Percentiles rank a stretch among this genome's conserved stretches.
These are phyloP conservation scores for Rotaria magnacalcarata DNA, from an alignment of 2,888 invertebrate species.

Conservation along the genomic window DNA sequence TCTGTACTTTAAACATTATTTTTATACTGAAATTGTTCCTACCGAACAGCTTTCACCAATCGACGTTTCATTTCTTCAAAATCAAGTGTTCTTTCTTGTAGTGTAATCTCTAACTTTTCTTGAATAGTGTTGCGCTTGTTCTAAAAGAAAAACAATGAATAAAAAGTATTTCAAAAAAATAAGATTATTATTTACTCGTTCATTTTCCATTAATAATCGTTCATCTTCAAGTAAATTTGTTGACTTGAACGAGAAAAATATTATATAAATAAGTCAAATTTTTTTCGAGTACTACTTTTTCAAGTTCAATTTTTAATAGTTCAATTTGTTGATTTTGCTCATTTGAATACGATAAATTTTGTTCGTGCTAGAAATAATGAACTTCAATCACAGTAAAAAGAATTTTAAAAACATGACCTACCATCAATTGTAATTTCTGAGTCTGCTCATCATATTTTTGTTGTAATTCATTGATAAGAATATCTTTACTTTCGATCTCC, in stretches of 20 bases:
- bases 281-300: background rate
- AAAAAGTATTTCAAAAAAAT: background rate
- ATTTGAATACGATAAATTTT: background rate
- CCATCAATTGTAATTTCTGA: background rate
- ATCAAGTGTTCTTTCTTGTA: conserved; percentile 17
- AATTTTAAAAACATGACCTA: background rate
- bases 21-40: too few species aligned
- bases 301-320: background rate
- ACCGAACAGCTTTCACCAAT: conserved; percentile 3
- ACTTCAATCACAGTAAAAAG: background rate
- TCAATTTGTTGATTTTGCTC: background rate
- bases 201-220: background rate
- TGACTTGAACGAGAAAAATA: background rate
- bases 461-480: background rate
- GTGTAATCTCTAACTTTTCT: background rate
- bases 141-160: background rate
- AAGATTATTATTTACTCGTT: background rate
- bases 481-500: background rate
- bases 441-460: background rate
- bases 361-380: background rate
- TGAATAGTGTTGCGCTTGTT: background rate
- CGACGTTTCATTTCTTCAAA: conserved; percentile 37
- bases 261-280: background rate
- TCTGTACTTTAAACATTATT: too few species aligned
- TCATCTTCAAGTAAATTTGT: background rate